phyloP scores from a whole-genome alignment of 2,888 invertebrate genomes.

The Chrysolina haemoptera region DNA sequence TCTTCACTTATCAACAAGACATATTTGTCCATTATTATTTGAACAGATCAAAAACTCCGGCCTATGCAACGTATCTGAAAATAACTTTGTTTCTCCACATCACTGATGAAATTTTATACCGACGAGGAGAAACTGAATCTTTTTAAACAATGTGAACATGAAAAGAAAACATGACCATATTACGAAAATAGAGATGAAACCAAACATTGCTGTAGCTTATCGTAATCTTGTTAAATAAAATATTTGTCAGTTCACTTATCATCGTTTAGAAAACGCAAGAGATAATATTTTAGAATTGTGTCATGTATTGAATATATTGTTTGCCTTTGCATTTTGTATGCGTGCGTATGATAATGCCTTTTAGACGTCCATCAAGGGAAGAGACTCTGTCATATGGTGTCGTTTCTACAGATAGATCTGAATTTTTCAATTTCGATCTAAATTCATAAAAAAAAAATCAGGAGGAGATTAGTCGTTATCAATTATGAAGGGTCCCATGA shows the following conservation, averaged over 20 bases:
- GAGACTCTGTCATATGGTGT: too few relatives aligned
- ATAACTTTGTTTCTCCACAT: neutral
- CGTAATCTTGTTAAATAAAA: conserved; percentile 8
- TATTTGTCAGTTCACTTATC: conserved; percentile 2
- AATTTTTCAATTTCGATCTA: too few relatives aligned
- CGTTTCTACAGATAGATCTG: too few relatives aligned
- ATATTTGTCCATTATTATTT: neutral
- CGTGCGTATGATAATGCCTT: too few relatives aligned
- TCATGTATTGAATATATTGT: neutral
- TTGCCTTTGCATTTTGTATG: too few relatives aligned
- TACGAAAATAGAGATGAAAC: neutral
- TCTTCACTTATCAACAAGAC: too few relatives aligned
- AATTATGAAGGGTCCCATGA: too few relatives aligned
- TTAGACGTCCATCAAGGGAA: too few relatives aligned
- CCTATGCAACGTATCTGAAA: neutral
- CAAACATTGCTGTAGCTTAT: neutral
- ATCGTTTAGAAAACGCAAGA: neutral
- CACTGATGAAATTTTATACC: neutral
- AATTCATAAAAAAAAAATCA: too few relatives aligned
- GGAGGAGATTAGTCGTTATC: too few relatives aligned
- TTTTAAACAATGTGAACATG: neutral
- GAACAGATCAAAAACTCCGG: neutral
- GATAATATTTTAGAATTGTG: neutral
- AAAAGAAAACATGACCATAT: conserved; percentile 1
- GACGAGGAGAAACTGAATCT: neutral